Evolutionary conservation across 2,888 invertebrate genomes (phyloP), one percentile per base, ranked within the genome.

Genomic region (Ceriagrion tenellum): DNA sequence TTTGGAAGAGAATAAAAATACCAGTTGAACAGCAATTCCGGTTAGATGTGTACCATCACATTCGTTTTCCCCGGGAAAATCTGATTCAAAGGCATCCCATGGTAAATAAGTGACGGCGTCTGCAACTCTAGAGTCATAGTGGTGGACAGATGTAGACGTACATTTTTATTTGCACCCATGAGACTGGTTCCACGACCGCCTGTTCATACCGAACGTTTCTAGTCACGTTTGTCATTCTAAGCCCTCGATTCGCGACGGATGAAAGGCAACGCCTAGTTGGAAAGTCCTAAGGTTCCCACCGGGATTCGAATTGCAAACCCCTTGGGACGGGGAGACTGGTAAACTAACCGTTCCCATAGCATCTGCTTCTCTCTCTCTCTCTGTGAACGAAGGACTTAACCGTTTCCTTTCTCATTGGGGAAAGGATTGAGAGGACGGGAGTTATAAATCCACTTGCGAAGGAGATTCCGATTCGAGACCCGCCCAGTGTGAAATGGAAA

Each of bases 191-290:
- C 8, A 35, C n/a, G 81, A 81, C 30, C 35, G 81, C 35, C 13
- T 13, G 30, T 16, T 74, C 74, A n/a, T 74, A 35, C 30, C 35
- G 18, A 81, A 81, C 30, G 30, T 16, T 12, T 30, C 13, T 30
- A 81, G 81, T 2, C 3, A n/a, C 30, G 13, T 35, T 81, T 81
- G 35, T 13, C 1, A 35, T 35, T 3, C 81, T 81, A 81, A 81
- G 30, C 81, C 12, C 81, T 13, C 35, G 81, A 81, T 81, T 81
- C 81, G 81, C 35, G 81, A 81, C 81, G 81, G 81, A 81, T 81
- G 81, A 81, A 81, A 81, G 81, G 81, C 81, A 20, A 81, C 81
- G 81, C 81, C 35, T 81, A 35, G 30, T 81, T 35, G 13, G 4
- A 16, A 13, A 81, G 35, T 81, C 30, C 81, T 35, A 35, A 35